These are phyloP conservation scores for Tenebrosternarchus preto DNA, from an alignment of 2,113 vertebrate genomes.

Conservation along the genomic window DNA sequence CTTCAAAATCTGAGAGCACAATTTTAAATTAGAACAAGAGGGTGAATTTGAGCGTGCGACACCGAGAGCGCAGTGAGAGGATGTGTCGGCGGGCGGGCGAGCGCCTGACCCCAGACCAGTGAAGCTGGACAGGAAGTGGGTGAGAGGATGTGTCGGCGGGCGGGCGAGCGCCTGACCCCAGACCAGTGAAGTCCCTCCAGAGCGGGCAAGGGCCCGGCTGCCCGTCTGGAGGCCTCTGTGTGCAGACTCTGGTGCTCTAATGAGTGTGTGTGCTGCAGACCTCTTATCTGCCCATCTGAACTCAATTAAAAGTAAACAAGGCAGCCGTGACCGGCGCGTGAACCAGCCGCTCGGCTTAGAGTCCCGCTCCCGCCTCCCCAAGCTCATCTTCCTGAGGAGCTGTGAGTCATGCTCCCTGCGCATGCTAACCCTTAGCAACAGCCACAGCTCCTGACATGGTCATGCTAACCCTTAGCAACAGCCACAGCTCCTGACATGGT, in stretches of 20 bases:
- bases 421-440: too few species aligned
- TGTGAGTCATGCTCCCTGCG: too few species aligned
- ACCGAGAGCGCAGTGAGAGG: slow-evolving; percentile 9
- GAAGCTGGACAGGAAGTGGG: background rate
- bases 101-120: background rate
- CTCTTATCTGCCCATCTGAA: slow-evolving; percentile 98
- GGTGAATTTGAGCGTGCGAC: background rate
- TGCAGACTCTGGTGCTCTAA: slow-evolving; percentile 64
- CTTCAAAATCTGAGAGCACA: background rate
- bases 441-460: too few species aligned
- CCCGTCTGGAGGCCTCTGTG: slow-evolving; percentile 43
- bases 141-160: too few species aligned
- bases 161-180: background rate
- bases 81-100: background rate
- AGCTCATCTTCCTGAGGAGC: too few species aligned
- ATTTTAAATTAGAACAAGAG: slow-evolving; percentile 27
- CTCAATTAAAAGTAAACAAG: slow-evolving; percentile 97
- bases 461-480: too few species aligned
- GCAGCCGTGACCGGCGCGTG: slow-evolving; percentile 90
- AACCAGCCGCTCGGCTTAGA: slow-evolving; percentile 91
- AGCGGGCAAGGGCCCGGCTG: slow-evolving; percentile 24
- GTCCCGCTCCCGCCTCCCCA: slow-evolving; percentile 76
- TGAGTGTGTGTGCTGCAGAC: slow-evolving; percentile 79
- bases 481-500: too few species aligned
- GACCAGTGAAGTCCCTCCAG: too few species aligned